A percentile compares a stretch with the other conserved stretches of the same genome.
phyloP scores from a whole-genome alignment of 1,140 invertebrate genomes.

The Nasonia vitripennis region DNA sequence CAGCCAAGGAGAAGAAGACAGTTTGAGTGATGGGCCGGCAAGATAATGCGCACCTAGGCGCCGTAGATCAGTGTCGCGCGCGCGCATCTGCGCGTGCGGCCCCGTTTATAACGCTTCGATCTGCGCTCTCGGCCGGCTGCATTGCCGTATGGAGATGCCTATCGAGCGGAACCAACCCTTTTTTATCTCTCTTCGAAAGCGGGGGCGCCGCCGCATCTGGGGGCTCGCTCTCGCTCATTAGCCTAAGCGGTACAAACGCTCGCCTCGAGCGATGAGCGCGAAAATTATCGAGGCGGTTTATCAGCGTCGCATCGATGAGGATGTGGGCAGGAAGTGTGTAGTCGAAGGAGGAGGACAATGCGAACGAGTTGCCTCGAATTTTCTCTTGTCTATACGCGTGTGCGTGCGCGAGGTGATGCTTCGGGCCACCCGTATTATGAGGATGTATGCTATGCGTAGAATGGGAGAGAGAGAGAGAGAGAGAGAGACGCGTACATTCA shows the following conservation, averaged over 20 bases:
- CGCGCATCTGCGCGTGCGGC: not conserved
- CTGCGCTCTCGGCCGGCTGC: not conserved
- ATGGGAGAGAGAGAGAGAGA: not conserved
- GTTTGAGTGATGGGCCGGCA: not conserved
- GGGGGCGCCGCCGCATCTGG: too few species aligned
- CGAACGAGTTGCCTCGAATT: too few species aligned
- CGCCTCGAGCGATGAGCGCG: too few species aligned
- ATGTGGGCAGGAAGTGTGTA: not conserved
- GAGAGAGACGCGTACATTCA: not conserved
- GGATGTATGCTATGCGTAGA: not conserved
- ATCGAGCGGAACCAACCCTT: not conserved
- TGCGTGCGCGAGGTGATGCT: too few species aligned
- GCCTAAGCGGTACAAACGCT: not conserved
- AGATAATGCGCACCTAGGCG: not conserved
- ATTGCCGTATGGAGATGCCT: not conserved
- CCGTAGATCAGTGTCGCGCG: conserved; percentile 1
- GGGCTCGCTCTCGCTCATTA: not conserved
- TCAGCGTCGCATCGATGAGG: too few species aligned
- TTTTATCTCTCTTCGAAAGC: not conserved
- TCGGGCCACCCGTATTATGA: not conserved
- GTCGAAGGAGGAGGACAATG: too few species aligned
- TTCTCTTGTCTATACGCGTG: too few species aligned
- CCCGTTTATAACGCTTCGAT: conserved; percentile 1
- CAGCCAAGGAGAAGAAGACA: not conserved
- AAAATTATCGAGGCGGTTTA: not conserved